Evolutionary conservation across 2,113 vertebrate genomes (phyloP).

Genomic region (Dicentrarchus labrax): DNA sequence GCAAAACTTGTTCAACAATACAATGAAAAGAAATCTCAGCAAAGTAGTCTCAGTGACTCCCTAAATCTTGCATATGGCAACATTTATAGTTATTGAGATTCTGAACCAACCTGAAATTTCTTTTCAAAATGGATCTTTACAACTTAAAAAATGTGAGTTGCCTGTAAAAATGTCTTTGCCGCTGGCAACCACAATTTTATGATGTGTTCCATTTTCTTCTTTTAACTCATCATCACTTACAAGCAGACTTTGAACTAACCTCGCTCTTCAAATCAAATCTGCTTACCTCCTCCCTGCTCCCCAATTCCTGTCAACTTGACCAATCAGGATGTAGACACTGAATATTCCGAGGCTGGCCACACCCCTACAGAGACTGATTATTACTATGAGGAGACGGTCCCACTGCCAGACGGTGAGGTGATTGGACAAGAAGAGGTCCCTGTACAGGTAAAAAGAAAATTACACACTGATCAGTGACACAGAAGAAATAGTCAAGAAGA

Average conservation of each 20-base stretch:
- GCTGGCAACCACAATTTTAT: conserved; percentile 68
- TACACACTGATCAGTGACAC: conserved; percentile 40
- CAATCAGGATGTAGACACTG: conserved; percentile 87
- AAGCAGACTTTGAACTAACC: conserved; percentile 81
- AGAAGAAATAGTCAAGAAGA: not conserved
- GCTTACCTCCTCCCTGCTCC: conserved; percentile 81
- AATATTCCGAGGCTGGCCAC: conserved; percentile 84
- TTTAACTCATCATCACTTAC: conserved; percentile 69
- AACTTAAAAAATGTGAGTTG: conserved; percentile 74
- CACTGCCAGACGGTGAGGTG: conserved; percentile 82
- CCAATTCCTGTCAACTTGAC: conserved; percentile 77
- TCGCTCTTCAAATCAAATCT: conserved; percentile 81
- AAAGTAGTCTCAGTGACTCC: conserved; percentile 56
- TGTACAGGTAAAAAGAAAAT: conserved; percentile 80
- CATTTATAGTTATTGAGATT: conserved; percentile 71
- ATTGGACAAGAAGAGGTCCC: conserved; percentile 77
- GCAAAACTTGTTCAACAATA: conserved; percentile 46
- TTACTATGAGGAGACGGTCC: conserved; percentile 83
- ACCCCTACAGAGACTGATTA: conserved; percentile 85
- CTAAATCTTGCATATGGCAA: conserved; percentile 67
- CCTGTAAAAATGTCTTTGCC: conserved; percentile 17
- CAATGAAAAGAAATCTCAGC: conserved; percentile 73
- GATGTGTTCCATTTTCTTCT: conserved; percentile 75
- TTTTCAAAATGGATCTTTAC: conserved; percentile 66
- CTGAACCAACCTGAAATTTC: conserved; percentile 61